These are phyloP conservation scores for Euphonia xanthogaster DNA, from an alignment of 2,797 vertebrate genomes.

Conservation along the genomic window DNA sequence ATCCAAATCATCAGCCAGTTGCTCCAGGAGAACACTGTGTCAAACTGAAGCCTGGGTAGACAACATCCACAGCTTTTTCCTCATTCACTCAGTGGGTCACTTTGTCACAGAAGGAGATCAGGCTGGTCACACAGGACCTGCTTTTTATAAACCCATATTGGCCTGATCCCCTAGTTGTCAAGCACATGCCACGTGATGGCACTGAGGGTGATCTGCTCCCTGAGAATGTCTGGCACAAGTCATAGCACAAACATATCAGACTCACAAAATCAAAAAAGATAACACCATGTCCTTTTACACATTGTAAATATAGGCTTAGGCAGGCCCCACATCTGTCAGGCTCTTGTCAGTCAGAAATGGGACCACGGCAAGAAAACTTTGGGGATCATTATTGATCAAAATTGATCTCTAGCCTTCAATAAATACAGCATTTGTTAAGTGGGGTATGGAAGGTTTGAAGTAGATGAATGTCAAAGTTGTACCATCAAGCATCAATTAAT, in stretches of 20 bases:
- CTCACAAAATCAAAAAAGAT: not conserved
- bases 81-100: not conserved
- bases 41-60: not conserved
- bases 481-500: not conserved
- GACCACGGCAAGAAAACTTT: not conserved
- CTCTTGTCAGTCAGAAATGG: not conserved
- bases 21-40: not conserved
- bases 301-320: not conserved
- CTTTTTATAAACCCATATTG: not conserved
- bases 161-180: not conserved
- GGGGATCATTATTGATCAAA: accelerated
- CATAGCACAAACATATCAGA: not conserved
- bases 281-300: not conserved
- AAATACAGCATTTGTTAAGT: not conserved
- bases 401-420: not conserved
- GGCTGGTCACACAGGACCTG: not conserved
- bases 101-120: not conserved
- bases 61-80: not conserved
- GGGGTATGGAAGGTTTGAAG: not conserved
- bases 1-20: not conserved
- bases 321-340: not conserved
- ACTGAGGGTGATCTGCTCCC: not conserved
- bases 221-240: not conserved
- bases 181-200: accelerated
- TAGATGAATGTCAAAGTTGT: not conserved